Evolutionary conservation across 2,888 invertebrate species (phyloP).

Genomic region (Mongoloraphidia duomilia): DNA sequence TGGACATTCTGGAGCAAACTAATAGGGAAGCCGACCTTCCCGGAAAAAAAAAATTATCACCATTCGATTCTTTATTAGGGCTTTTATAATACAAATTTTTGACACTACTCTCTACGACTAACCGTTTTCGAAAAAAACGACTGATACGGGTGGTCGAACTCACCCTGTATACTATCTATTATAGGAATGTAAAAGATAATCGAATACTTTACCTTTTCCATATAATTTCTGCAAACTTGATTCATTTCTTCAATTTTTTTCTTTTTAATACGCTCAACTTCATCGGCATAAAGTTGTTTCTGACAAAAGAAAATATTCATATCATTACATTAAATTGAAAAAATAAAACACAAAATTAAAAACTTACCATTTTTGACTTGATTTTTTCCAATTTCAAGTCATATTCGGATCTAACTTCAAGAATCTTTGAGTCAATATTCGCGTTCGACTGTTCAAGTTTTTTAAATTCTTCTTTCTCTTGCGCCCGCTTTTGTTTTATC

Average conservation of each 20-base stretch:
- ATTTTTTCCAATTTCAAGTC: constrained; percentile 63
- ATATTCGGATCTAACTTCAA: constrained; percentile 47
- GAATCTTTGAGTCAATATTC: constrained; percentile 29
- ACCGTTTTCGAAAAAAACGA: no score
- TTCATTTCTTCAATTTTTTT: constrained; percentile 40
- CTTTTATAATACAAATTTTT: no score
- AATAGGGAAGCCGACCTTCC: no score
- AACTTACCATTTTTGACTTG: constrained; percentile 69
- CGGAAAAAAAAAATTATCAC: no score
- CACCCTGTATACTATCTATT: no score
- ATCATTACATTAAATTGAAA: neutral
- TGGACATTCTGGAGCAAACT: no score
- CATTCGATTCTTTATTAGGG: no score
- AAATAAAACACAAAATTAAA: constrained; percentile 15
- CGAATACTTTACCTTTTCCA: constrained; percentile 31
- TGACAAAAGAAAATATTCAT: constrained; percentile 21
- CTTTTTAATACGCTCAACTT: constrained; percentile 36
- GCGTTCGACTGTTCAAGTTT: constrained; percentile 19
- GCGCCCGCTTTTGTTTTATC: constrained; percentile 24
- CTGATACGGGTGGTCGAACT: no score
- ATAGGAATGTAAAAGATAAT: constrained; percentile 3
- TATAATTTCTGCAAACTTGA: constrained; percentile 36
- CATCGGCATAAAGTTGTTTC: constrained; percentile 47
- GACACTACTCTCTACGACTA: no score
- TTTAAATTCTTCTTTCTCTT: constrained; percentile 27